These are phyloP conservation scores for Podarcis lilfordi DNA, from an alignment of 2,797 vertebrate species.

Conservation along the genomic window DNA sequence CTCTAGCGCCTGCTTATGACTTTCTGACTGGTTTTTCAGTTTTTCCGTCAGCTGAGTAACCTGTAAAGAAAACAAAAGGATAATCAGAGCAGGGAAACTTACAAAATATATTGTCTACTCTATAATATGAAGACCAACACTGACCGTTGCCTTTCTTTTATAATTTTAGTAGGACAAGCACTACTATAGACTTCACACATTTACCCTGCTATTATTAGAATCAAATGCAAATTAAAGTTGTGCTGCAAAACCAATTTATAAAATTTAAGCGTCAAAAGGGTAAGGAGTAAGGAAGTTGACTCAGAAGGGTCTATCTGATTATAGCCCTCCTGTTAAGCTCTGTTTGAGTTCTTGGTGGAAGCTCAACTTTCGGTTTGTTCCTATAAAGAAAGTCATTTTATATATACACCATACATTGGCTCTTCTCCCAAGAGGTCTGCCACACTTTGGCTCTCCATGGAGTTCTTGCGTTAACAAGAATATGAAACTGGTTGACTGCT, in stretches of 20 bases:
- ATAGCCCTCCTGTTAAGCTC: neutral
- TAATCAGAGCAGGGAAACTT: conserved; percentile 42
- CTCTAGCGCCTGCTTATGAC: conserved; percentile 97
- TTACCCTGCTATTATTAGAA: neutral
- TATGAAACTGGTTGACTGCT: neutral
- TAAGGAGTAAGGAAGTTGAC: neutral
- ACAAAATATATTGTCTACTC: neutral
- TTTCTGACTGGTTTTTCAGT: conserved; percentile 97
- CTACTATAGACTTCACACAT: neutral
- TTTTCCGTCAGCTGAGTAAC: conserved; percentile 93
- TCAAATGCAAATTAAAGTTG: neutral
- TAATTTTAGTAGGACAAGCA: neutral
- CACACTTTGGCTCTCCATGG: neutral
- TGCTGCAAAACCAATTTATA: too few relatives aligned
- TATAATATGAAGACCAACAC: conserved; percentile 1
- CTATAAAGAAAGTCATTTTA: neutral
- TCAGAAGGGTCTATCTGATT: neutral
- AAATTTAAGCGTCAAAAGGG: too few relatives aligned
- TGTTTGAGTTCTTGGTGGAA: neutral
- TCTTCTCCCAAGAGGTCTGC: neutral
- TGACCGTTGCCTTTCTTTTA: neutral
- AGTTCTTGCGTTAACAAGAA: neutral
- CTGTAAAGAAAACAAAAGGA: conserved; percentile 71
- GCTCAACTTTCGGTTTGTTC: neutral
- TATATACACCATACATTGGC: neutral